Conservation (phyloP, 2,888 invertebrate genomes). For the Embidobia sp. region DNA sequence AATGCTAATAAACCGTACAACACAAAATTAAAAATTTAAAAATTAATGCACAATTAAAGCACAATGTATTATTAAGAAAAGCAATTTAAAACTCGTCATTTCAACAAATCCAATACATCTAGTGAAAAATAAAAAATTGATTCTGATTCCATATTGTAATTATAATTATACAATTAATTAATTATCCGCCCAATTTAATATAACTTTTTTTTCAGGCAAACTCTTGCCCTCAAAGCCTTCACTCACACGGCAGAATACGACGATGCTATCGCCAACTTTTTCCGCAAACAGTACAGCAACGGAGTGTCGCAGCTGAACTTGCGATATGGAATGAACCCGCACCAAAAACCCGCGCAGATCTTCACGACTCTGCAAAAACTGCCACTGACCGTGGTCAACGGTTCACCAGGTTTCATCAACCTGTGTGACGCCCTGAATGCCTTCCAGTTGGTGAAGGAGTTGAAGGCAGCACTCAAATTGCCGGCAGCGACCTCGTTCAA, state of each 20-base stretch:
- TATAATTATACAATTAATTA: too few relatives aligned
- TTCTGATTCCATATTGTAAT: too few relatives aligned
- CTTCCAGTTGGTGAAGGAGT: slow-evolving; percentile 96
- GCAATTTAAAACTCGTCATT: too few relatives aligned
- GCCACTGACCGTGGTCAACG: slow-evolving; percentile 94
- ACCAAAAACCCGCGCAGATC: slow-evolving; percentile 97
- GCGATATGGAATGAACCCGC: slow-evolving; percentile 99
- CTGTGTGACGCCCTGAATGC: slow-evolving; percentile 98
- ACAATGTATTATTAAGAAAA: too few relatives aligned
- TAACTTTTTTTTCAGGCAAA: slow-evolving; percentile 83
- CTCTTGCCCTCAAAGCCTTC: slow-evolving; percentile 95
- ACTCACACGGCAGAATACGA: slow-evolving; percentile 98
- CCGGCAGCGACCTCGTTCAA: slow-evolving; percentile 99
- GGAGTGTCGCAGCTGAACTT: slow-evolving; percentile 91
- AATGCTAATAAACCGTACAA: too few relatives aligned
- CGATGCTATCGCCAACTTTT: slow-evolving; percentile 96
- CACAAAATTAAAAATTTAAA: too few relatives aligned
- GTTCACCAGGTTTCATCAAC: slow-evolving; percentile 98
- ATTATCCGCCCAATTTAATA: too few relatives aligned
- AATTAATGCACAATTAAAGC: too few relatives aligned
- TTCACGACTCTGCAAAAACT: slow-evolving; percentile 90
- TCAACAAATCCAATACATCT: too few relatives aligned
- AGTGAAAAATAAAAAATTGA: too few relatives aligned
- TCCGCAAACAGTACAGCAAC: slow-evolving; percentile 93
- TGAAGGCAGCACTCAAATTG: slow-evolving; percentile 89